phyloP scores from a whole-genome alignment of 2,797 vertebrate species.

The Trachurus trachurus region DNA sequence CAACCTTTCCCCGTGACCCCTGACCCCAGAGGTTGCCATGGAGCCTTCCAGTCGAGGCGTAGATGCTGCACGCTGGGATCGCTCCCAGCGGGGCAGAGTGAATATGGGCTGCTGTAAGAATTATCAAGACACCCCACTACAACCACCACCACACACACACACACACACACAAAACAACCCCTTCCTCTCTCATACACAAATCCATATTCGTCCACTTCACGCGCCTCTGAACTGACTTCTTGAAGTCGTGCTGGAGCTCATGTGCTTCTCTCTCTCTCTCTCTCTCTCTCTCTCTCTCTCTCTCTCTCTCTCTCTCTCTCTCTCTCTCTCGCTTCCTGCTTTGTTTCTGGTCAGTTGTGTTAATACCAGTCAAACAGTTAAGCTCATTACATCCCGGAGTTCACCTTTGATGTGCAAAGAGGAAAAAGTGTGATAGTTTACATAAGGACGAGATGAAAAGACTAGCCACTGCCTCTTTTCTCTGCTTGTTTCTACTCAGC shows the following conservation, averaged over 20 bases:
- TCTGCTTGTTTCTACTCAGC: not conserved
- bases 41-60: conserved; percentile 80
- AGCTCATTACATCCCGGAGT: conserved; percentile 63
- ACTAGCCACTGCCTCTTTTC: not conserved
- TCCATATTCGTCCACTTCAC: conserved; percentile 55
- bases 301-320: not conserved
- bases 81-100: conserved; percentile 68
- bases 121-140: conserved; percentile 54
- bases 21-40: conserved; percentile 85
- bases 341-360: conserved; percentile 59
- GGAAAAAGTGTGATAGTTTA: conserved; percentile 59
- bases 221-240: conserved; percentile 50
- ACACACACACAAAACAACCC: not conserved
- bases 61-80: conserved; percentile 79
- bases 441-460: conserved; percentile 31
- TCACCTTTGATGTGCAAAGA: conserved; percentile 63
- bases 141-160: not conserved
- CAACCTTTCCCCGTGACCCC: conserved; percentile 85
- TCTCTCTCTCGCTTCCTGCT: conserved; percentile 51
- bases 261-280: conserved; percentile 28
- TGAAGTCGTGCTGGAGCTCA: conserved; percentile 48
- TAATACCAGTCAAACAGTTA: conserved; percentile 62
- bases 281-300: not conserved
- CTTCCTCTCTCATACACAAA: conserved; percentile 38
- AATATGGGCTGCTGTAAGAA: conserved; percentile 74